Percentiles rank a stretch among this genome's conserved stretches.
Conservation (phyloP, 2,113 vertebrate species). For the Ceratotherium simum region DNA sequence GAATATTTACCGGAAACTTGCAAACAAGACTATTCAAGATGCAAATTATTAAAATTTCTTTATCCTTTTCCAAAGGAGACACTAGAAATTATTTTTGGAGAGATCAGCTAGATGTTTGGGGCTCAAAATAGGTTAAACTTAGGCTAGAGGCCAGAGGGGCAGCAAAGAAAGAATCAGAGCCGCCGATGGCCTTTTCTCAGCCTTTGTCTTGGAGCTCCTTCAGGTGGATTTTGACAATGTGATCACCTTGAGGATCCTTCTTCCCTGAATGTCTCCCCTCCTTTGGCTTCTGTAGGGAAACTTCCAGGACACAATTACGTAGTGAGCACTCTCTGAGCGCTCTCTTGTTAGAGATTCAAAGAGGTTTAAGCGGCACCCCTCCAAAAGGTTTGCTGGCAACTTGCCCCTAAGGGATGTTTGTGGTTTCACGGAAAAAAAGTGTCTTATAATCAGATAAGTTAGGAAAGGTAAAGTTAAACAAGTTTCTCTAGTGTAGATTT, state of each 20-base stretch:
- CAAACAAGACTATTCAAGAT: background rate
- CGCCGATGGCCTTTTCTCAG: fast-evolving
- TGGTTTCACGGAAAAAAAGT: background rate
- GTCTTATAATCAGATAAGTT: background rate
- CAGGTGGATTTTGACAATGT: background rate
- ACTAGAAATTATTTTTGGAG: background rate
- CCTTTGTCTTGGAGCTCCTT: background rate
- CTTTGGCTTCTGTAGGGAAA: background rate
- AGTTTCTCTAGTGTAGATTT: background rate
- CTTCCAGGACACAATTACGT: background rate
- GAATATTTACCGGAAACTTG: background rate
- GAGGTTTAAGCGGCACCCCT: background rate
- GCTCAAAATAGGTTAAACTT: background rate
- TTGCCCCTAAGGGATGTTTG: background rate
- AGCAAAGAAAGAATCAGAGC: background rate
- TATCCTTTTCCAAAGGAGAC: background rate
- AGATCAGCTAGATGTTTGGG: background rate
- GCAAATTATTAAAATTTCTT: background rate
- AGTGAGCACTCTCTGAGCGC: background rate
- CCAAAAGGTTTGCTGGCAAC: background rate
- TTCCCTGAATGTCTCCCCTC: background rate
- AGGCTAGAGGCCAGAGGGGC: too few relatives aligned
- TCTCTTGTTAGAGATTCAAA: background rate
- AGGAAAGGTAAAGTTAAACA: background rate
- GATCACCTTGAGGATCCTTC: background rate